Conservation (phyloP, 2,888 invertebrate species). For the Lycocerus yunnanus region DNA sequence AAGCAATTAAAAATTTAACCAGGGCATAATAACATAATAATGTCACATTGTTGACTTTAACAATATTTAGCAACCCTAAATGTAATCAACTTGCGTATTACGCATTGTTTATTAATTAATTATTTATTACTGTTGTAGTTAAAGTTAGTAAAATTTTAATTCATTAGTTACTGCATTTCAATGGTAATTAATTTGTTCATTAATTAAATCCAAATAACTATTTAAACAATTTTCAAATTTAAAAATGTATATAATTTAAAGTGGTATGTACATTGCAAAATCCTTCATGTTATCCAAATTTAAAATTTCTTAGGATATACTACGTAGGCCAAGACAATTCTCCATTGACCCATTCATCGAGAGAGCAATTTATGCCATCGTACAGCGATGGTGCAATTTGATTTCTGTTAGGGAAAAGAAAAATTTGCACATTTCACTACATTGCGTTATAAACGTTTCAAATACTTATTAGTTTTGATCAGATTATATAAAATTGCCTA, state of each 20-base stretch:
- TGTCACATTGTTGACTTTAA: neutral
- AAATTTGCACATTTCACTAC: too few relatives aligned
- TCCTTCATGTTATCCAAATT: too few relatives aligned
- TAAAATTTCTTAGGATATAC: too few relatives aligned
- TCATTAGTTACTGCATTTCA: neutral
- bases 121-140: neutral
- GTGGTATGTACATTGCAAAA: too few relatives aligned
- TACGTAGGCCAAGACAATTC: too few relatives aligned
- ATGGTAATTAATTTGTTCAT: neutral
- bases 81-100: neutral
- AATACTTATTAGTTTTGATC: neutral
- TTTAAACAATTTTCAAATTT: too few relatives aligned
- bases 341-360: too few relatives aligned
- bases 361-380: too few relatives aligned
- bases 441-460: neutral
- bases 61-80: neutral
- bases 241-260: too few relatives aligned
- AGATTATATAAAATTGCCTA: conserved; percentile 1
- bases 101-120: neutral
- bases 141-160: neutral
- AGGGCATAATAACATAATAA: neutral
- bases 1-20: neutral
- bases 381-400: too few relatives aligned
- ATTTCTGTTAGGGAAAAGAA: too few relatives aligned
- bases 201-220: neutral